Evolutionary conservation across 2,113 vertebrate species (phyloP).

Genomic region (Sapayoa aenigma): DNA sequence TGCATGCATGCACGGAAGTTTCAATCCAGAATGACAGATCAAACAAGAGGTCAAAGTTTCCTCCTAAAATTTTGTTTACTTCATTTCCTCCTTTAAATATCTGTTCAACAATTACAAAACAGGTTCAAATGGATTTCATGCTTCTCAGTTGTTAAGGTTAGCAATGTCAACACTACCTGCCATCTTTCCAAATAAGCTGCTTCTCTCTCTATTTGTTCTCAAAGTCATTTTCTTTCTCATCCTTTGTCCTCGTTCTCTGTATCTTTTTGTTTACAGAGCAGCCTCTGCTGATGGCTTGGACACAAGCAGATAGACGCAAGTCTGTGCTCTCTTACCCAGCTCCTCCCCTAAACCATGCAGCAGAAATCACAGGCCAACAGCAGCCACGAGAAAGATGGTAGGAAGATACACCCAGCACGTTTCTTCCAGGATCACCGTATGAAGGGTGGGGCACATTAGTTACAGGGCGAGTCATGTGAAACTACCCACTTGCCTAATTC

Average conservation of each 20-base stretch:
- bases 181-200: not conserved
- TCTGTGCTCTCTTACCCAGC: not conserved
- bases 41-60: not conserved
- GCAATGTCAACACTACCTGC: not conserved
- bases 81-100: not conserved
- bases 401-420: not conserved
- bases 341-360: not conserved
- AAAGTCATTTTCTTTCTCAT: not conserved
- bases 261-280: not conserved
- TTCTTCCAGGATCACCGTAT: not conserved
- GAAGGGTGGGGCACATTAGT: not conserved
- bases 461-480: not conserved
- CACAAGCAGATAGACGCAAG: not conserved
- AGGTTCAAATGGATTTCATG: not conserved
- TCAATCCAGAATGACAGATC: not conserved
- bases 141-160: not conserved
- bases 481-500: not conserved
- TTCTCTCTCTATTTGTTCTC: not conserved
- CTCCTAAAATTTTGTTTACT: not conserved
- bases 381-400: not conserved
- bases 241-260: not conserved
- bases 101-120: not conserved
- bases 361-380: not conserved
- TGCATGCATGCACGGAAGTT: not conserved
- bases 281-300: not conserved